A percentile compares a stretch with the other conserved stretches of the same genome.
These are phyloP conservation scores for Polyommatus icarus DNA, from an alignment of 2,888 invertebrate species.

Conservation along the genomic window DNA sequence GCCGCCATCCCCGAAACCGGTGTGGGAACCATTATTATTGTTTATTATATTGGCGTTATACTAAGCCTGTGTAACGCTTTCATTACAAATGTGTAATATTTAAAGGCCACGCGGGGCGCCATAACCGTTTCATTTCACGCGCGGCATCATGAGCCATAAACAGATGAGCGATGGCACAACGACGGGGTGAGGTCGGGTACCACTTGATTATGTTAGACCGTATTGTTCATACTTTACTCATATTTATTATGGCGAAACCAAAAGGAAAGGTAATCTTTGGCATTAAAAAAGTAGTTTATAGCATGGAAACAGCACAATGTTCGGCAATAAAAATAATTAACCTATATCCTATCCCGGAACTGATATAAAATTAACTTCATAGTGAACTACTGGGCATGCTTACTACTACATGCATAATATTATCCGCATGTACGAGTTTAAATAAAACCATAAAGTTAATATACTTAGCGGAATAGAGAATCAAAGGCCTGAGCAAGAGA, in stretches of 20 bases:
- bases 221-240: neutral
- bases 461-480: too few species aligned
- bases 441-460: too few species aligned
- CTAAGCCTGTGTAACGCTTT: neutral
- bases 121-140: conserved; percentile 1
- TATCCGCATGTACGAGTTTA: too few species aligned
- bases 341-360: too few species aligned
- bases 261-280: too few species aligned
- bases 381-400: too few species aligned
- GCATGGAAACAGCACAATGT: too few species aligned
- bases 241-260: neutral
- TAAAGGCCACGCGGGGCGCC: neutral
- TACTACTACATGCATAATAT: too few species aligned
- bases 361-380: too few species aligned
- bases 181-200: neutral
- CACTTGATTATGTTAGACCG: neutral
- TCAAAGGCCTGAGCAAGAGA: too few species aligned
- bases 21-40: neutral
- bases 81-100: neutral
- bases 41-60: neutral
- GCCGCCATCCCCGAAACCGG: neutral
- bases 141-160: conserved; percentile 16
- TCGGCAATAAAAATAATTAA: too few species aligned
- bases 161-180: neutral
- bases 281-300: neutral